Conservation (phyloP, 1,140 invertebrate species). For the Cylas formicarius region DNA sequence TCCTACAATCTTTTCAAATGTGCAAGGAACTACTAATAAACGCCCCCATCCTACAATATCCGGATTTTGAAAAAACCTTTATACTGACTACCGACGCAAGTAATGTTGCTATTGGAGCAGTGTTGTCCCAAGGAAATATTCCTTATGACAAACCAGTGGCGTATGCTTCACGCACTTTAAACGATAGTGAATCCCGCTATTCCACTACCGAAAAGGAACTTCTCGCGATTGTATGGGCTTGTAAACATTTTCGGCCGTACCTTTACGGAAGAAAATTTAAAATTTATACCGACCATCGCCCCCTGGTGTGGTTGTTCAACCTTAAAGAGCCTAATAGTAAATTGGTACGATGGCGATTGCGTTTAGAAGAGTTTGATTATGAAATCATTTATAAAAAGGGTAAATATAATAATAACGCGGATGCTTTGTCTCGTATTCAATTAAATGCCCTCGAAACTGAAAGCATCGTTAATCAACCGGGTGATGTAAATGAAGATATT, state of each 20-base stretch:
- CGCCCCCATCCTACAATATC: conserved; percentile 31
- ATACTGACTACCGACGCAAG: conserved; percentile 39
- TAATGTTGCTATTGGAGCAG: conserved; percentile 36
- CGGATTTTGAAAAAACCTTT: conserved; percentile 38
- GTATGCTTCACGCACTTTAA: conserved; percentile 34
- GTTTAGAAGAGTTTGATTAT: no score
- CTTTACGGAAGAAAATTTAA: conserved; percentile 13
- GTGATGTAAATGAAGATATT: no score
- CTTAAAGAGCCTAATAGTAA: no score
- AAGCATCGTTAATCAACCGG: no score
- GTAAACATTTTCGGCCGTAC: conserved; percentile 15
- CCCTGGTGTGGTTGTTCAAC: no score
- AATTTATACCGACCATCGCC: no score
- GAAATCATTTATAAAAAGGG: no score
- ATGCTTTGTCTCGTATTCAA: no score
- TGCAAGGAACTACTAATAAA: conserved; percentile 33
- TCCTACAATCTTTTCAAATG: conserved; percentile 25
- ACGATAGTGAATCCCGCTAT: conserved; percentile 30
- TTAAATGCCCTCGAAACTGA: no score
- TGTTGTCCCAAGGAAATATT: conserved; percentile 37
- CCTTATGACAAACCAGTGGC: conserved; percentile 38
- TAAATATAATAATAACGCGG: no score
- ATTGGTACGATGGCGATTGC: no score
- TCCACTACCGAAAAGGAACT: conserved; percentile 35
- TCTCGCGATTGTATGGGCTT: conserved; percentile 25